Conservation (phyloP, 2,113 vertebrate genomes). For the Dromaius novaehollandiae region DNA sequence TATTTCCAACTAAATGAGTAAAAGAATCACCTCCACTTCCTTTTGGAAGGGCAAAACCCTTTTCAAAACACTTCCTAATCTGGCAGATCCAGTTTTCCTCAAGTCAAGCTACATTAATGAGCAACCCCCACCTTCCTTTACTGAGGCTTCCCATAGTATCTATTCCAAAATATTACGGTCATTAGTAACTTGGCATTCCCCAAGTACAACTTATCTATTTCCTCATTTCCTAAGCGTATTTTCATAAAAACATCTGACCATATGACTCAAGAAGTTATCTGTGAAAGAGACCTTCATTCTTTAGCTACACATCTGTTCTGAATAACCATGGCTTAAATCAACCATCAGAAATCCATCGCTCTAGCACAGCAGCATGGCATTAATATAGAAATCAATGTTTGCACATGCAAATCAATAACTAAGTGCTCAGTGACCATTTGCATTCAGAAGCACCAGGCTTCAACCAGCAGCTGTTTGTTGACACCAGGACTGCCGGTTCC, state of each 20-base stretch:
- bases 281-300: neutral
- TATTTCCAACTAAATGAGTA: neutral
- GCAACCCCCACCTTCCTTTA: neutral
- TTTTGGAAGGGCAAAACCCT: neutral
- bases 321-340: neutral
- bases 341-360: neutral
- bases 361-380: neutral
- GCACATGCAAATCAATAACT: neutral
- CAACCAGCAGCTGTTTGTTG: neutral
- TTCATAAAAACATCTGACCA: slow-evolving; percentile 8
- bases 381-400: neutral
- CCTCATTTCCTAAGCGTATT: neutral
- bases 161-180: slow-evolving; percentile 12
- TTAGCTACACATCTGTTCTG: neutral
- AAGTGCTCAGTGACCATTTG: neutral
- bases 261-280: neutral
- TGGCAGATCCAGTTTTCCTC: neutral
- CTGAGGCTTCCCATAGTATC: neutral
- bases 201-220: neutral
- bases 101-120: neutral
- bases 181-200: slow-evolving; percentile 16
- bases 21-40: neutral
- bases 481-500: neutral
- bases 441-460: neutral
- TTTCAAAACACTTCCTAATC: neutral